Base-by-base conservation (phyloP, 2,888 invertebrate species). In the Drosophila affinis region DNA sequence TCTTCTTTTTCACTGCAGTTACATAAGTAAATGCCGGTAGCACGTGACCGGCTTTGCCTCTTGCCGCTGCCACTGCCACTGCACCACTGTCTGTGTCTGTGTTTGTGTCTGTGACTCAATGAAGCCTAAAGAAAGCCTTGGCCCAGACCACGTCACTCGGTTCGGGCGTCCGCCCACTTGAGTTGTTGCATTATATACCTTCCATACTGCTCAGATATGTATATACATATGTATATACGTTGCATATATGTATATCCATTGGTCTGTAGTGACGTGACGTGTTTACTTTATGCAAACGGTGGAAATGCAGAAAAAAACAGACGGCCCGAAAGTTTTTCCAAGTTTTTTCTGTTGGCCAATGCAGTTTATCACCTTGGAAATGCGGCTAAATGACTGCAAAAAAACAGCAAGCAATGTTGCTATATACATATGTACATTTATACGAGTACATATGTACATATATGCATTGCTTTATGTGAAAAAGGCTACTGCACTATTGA, bases 401-500 rank as follows among this genome's bases (percentile, higher is more conserved):
- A 34, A 21, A 58, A 18, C 21, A 58, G 17, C 58, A 4, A 52
- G 57, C 48, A 72, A 56, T 51, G 18, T 34, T 17, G n/a, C 34
- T 59, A 49, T 54, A n/a, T 62, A 54, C 27, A 55, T 58, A 54
- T 49, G 49, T 51, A 58, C 32, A 29, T 29, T 17, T 55, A 44
- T 48, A 39, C 18, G n/a, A 4, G 21, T 46, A 45, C 39, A 24
- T 17, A 18, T 54, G 32, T 49, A 32, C 17, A 34, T 54, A 48
- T 48, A 64, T 72, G 32, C 17, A 62, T 54, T 24, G 58, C 54
- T 65, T 46, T 61, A 56, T 72, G 60, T 60, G 52, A 39, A 65
- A 75, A 59, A 86, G 82, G 82, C 78, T 76, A 82, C 76, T 83
- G 82, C 87, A 82, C 87, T 82, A 86, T 82, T 75, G 82, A 82